Base-by-base conservation (phyloP, 2,797 vertebrate genomes). In the Karalla daura region DNA sequence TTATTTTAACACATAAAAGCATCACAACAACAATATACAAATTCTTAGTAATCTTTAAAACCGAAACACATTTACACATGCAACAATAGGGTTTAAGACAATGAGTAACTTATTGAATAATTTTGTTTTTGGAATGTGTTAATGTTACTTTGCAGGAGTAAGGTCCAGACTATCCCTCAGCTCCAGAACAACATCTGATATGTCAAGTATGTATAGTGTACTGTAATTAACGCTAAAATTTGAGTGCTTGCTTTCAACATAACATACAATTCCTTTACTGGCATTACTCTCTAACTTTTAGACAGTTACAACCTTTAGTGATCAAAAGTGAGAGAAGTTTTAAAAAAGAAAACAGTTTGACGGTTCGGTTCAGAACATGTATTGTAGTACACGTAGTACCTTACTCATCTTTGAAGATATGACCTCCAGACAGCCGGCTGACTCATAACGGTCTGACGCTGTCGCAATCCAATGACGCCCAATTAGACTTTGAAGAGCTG, bases 21-120 rank as follows among this genome's bases (percentile, higher is more conserved):
- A 96, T 90, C 94, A 97, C 95, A 93, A 93, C 95, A 95, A 96
- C 95, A 94, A 96, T 95, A 95, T 94, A 96, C 94, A 98, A 92
- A 94, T 94, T 92, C 89, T 91, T 93, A 94, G 90, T 94, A 94
- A 92, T 93, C 94, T 91, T 94, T 94, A 88, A 92, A 95, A 94
- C 91, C 86, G 91, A 95, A 96, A 95, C 95, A 96, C 93, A 95
- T 92, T 91, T 92, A 96, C 91, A 97, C 95, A 96, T 96, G 95
- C 95, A 97, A 96, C 94, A 93, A 93, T 92, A 94, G 94, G 95
- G 95, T 93, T 93, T 93, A 91, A 93, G 95, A 96, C 94, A 92
- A 91, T 94, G 91, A 93, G 88, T 91, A 95, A 94, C 81, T 92
- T 90, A 88, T 90, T 91, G 85, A 84, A 88, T 91, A 73, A 88